Percentiles rank a stretch among this genome's conserved stretches.
These are phyloP conservation scores for Propsilocerus akamusi DNA, from an alignment of 1,140 invertebrate genomes.

Conservation along the genomic window DNA sequence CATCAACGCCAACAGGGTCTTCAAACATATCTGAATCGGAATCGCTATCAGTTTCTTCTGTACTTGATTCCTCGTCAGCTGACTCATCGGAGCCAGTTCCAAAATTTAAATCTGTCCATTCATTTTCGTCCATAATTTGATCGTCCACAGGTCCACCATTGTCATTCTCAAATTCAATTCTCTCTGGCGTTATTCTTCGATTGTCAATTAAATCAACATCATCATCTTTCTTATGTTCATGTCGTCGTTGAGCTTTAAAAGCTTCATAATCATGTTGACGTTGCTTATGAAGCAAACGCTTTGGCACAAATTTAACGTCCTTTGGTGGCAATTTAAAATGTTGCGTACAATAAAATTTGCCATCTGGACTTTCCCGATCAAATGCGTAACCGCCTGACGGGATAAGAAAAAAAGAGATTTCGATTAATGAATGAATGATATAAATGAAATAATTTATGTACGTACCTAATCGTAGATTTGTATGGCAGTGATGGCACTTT, in stretches of 20 bases:
- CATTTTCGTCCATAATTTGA: conserved; percentile 64
- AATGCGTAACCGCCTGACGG: conserved; percentile 54
- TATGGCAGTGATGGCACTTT: conserved; percentile 33
- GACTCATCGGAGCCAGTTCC: conserved; percentile 59
- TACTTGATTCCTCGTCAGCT: conserved; percentile 28
- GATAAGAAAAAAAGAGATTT: conserved; percentile 36
- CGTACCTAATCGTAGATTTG: conserved; percentile 19
- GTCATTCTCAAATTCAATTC: conserved; percentile 59
- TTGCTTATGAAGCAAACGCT: background rate
- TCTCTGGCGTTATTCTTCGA: conserved; percentile 53
- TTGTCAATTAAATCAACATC: conserved; percentile 34
- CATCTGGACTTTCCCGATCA: conserved; percentile 51
- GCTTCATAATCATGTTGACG: conserved; percentile 3
- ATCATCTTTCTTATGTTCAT: conserved; percentile 25
- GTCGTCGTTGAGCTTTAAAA: conserved; percentile 5
- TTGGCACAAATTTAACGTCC: conserved; percentile 12
- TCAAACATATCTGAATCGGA: conserved; percentile 21
- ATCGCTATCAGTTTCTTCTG: conserved; percentile 18
- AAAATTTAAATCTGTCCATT: conserved; percentile 84
- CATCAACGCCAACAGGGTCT: conserved; percentile 24
- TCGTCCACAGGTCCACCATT: conserved; percentile 54
- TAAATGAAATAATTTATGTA: background rate
- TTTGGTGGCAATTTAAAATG: conserved; percentile 46
- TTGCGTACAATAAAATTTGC: conserved; percentile 63
- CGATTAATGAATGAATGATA: background rate